phyloP scores from a whole-genome alignment of 2,888 invertebrate genomes.

The Nipponacmea schrenckii region DNA sequence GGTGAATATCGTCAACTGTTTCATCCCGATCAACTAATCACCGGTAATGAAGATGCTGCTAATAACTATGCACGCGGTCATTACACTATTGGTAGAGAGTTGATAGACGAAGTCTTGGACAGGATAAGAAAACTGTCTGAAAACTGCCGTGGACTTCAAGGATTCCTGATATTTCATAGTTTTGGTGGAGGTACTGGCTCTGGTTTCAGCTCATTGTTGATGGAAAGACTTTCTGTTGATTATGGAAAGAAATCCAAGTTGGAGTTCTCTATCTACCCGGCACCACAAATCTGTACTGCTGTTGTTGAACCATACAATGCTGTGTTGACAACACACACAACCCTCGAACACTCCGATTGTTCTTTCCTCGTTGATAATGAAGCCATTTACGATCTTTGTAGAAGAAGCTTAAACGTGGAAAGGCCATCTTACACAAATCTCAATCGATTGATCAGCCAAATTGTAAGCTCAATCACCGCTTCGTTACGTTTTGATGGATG shows the following conservation, averaged over 20 bases:
- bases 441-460: constrained; percentile 93
- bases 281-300: constrained; percentile 88
- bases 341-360: constrained; percentile 90
- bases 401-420: constrained; percentile 81
- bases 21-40: constrained; percentile 97
- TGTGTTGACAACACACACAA: constrained; percentile 93
- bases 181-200: constrained; percentile 77
- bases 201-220: constrained; percentile 86
- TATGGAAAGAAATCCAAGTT: constrained; percentile 84
- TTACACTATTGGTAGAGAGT: constrained; percentile 91
- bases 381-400: constrained; percentile 88
- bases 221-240: constrained; percentile 85
- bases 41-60: constrained; percentile 96
- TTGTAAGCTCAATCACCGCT: constrained; percentile 70
- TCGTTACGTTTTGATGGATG: constrained; percentile 70
- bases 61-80: constrained; percentile 98
- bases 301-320: constrained; percentile 97
- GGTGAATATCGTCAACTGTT: constrained; percentile 87
- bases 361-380: constrained; percentile 96
- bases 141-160: constrained; percentile 58
- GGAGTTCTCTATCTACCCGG: constrained; percentile 88
- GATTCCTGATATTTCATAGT: constrained; percentile 58
- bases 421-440: constrained; percentile 87
- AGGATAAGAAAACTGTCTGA: constrained; percentile 74
- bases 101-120: constrained; percentile 80